Evolutionary conservation across 1,140 invertebrate species (phyloP).

Genomic region (Leptinotarsa texana): DNA sequence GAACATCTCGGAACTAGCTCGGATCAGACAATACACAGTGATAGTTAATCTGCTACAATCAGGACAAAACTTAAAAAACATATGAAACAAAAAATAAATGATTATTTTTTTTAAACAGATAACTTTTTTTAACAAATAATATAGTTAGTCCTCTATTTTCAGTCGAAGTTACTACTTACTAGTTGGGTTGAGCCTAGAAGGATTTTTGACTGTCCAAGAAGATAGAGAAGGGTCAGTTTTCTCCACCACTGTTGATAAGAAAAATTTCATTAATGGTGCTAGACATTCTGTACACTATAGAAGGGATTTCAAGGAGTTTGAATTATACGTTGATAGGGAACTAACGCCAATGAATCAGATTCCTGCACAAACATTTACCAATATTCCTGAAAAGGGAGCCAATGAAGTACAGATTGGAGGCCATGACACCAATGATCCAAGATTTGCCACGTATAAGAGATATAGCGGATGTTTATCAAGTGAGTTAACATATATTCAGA

Average conservation of each 20-base stretch:
- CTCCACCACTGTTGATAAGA: conserved; percentile 71
- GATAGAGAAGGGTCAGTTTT: conserved; percentile 74
- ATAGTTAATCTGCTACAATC: too few relatives aligned
- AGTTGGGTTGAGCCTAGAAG: conserved; percentile 78
- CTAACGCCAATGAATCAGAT: conserved; percentile 70
- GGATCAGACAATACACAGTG: too few relatives aligned
- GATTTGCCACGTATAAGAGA: conserved; percentile 78
- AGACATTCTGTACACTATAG: conserved; percentile 86
- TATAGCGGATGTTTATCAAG: conserved; percentile 89
- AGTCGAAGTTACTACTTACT: conserved; percentile 82
- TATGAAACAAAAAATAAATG: too few relatives aligned
- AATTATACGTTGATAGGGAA: conserved; percentile 75
- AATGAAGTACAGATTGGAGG: conserved; percentile 87
- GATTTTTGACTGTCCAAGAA: conserved; percentile 82
- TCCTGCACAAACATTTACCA: conserved; percentile 67
- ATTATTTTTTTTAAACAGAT: too few relatives aligned
- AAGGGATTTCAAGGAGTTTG: conserved; percentile 70
- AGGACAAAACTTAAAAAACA: too few relatives aligned
- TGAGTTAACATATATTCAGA: conserved; percentile 58
- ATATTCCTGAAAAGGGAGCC: conserved; percentile 66
- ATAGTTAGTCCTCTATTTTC: conserved; percentile 45
- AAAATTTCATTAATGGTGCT: conserved; percentile 80
- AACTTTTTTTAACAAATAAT: too few relatives aligned
- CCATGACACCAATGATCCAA: conserved; percentile 77
- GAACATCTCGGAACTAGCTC: too few relatives aligned